Evolutionary conservation across 2,888 invertebrate genomes (phyloP), one percentile per base, ranked within the genome.

Genomic region (Cactoblastis cactorum): DNA sequence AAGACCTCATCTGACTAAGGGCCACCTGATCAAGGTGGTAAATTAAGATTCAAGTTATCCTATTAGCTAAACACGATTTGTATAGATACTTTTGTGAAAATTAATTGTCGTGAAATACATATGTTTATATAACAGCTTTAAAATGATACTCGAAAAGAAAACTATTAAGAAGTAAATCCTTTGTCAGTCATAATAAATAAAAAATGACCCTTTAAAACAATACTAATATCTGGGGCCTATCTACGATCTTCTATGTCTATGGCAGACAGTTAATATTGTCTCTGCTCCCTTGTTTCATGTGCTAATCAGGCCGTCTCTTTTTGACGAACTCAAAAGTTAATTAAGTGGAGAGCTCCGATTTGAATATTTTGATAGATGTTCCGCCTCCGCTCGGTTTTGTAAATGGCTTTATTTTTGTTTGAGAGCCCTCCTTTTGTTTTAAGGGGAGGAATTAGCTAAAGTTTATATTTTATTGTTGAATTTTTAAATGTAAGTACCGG

Each of bases 221-320:
- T 11, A 8, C 9, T 32, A 32, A 33, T 12, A 6, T 28, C 1
- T 6, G 3, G 0, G 28, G 3, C 43, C 9, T 43, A 14, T 43
- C 43, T 43, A 28, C 17, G 11, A 28, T 6, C 6, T 14, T 3
- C 32, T 2, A 8, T 14, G 28, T 43, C 43, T 43, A 43, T 15
- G 43, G 14, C 11, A 4, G n/a, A 1, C 24, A 8, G 37, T 14
- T 49, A 49, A 41, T 41, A 41, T 49, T 49, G 49, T 49, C 49
- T 41, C 14, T 3, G 18, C 41, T 33, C 38, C 52, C 53, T 56
- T 60, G 58, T 63, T 60, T 61, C 54, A 56, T 57, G 59, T 60
- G 63, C 54, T 61, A 61, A 60, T 58, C 57, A 61, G 54, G 41
- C 49, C 51, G n/a, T 50, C 49, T 52, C 50, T 51, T 58, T 58